Conservation (phyloP, 2,113 vertebrate genomes). For the Mystacornis crossleyi region DNA sequence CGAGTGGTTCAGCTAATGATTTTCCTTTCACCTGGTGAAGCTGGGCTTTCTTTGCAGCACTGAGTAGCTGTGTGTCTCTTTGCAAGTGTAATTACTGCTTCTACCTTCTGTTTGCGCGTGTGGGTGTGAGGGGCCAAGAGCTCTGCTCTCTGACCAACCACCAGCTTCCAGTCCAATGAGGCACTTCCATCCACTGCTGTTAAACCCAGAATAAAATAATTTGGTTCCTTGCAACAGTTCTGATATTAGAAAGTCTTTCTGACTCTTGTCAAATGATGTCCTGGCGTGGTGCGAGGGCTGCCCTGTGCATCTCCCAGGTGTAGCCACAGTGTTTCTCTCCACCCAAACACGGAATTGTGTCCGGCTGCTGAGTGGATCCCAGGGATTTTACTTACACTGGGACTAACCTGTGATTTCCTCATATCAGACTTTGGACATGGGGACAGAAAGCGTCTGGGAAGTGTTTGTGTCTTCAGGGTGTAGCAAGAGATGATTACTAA, state of each 20-base stretch:
- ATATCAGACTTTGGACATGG: background rate
- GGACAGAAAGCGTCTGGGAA: background rate
- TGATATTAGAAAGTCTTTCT: background rate
- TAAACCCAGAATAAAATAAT: background rate
- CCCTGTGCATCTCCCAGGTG: background rate
- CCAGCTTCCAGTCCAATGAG: background rate
- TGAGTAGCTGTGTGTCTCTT: background rate
- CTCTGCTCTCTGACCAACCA: background rate
- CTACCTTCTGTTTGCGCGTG: background rate
- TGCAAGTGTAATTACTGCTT: background rate
- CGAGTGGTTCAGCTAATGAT: background rate
- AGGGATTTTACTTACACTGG: background rate
- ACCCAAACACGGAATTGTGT: background rate
- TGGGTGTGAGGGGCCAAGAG: background rate
- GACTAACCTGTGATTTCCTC: background rate
- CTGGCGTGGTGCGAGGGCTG: background rate
- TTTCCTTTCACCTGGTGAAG: background rate
- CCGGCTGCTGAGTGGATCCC: background rate
- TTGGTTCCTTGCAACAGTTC: background rate
- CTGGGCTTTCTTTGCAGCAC: background rate
- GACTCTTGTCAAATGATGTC: background rate
- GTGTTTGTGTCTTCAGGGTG: background rate
- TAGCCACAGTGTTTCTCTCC: background rate
- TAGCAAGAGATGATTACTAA: background rate
- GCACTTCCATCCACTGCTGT: background rate